These are phyloP conservation scores for Gasterosteus nipponicus DNA, from an alignment of 2,113 vertebrate genomes.

Conservation along the genomic window DNA sequence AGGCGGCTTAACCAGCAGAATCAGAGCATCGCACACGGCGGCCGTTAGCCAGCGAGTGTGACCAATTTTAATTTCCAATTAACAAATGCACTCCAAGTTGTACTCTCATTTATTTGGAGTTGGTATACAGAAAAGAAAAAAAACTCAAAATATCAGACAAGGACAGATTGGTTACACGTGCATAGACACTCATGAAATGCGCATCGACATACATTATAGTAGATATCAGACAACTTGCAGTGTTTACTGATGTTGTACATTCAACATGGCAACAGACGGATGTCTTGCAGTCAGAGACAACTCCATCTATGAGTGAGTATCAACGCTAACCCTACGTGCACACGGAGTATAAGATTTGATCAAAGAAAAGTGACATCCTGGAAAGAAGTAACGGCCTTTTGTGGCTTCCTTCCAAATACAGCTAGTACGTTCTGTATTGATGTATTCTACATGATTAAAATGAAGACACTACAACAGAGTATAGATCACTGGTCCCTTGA, in stretches of 20 bases:
- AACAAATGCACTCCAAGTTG: not conserved
- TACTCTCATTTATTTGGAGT: conserved; percentile 47
- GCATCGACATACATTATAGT: conserved; percentile 24
- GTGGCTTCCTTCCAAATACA: not conserved
- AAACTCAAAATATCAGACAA: conserved; percentile 18
- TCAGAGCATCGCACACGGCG: no score
- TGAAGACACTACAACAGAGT: not conserved
- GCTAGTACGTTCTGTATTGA: not conserved
- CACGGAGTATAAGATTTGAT: conserved; percentile 8
- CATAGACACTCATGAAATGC: conserved; percentile 36
- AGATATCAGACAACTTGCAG: conserved; percentile 7
- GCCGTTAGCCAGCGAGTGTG: no score
- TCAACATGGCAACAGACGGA: not conserved
- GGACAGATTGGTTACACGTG: conserved; percentile 26
- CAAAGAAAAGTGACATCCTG: not conserved
- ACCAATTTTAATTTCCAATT: not conserved
- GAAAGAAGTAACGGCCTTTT: not conserved
- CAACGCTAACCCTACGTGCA: conserved; percentile 17
- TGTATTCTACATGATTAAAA: conserved; percentile 2
- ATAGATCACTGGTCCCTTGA: not conserved
- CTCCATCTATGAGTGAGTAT: conserved; percentile 18
- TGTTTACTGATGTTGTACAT: conserved; percentile 23
- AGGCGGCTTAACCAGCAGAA: no score
- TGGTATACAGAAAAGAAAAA: conserved; percentile 1
- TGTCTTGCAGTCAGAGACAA: not conserved